Evolutionary conservation across 2,888 invertebrate species (phyloP).

Genomic region (Cephus rjabovi): DNA sequence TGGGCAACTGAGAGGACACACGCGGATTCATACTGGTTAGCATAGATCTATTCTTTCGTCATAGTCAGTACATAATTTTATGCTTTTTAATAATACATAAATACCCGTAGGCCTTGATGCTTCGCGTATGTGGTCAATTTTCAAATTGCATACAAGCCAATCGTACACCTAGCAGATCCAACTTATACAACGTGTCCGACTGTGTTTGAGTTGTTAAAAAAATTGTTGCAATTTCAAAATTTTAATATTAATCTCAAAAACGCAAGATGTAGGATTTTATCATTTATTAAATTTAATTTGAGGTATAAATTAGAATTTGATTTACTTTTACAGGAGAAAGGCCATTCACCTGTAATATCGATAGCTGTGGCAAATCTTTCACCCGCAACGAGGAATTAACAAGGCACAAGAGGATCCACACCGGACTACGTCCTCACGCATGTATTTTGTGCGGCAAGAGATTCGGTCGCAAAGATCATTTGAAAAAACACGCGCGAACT

Average conservation of each 20-base stretch:
- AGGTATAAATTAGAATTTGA: neutral
- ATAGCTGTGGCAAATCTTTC: constrained; percentile 89
- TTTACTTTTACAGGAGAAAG: constrained; percentile 75
- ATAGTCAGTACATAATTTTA: neutral
- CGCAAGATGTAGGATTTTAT: too few species aligned
- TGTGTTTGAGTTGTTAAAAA: too few species aligned
- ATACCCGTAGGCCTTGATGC: neutral
- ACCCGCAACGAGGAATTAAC: constrained; percentile 93
- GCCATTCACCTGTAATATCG: constrained; percentile 88
- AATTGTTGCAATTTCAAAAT: too few species aligned
- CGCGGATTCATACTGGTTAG: constrained; percentile 88
- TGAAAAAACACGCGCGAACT: constrained; percentile 93
- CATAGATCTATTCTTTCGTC: constrained; percentile 15
- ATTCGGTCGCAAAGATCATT: constrained; percentile 93
- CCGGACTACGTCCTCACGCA: constrained; percentile 86
- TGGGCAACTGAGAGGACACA: constrained; percentile 90
- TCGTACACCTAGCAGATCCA: neutral
- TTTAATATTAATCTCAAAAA: too few species aligned
- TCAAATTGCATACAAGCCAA: too few species aligned
- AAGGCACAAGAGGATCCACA: constrained; percentile 90
- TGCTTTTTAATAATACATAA: neutral
- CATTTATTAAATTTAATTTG: too few species aligned
- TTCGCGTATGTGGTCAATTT: neutral
- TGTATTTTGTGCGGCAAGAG: constrained; percentile 91
- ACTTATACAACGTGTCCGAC: neutral